Conservation (phyloP, 1,140 invertebrate species). For the Drepana arcuata region DNA sequence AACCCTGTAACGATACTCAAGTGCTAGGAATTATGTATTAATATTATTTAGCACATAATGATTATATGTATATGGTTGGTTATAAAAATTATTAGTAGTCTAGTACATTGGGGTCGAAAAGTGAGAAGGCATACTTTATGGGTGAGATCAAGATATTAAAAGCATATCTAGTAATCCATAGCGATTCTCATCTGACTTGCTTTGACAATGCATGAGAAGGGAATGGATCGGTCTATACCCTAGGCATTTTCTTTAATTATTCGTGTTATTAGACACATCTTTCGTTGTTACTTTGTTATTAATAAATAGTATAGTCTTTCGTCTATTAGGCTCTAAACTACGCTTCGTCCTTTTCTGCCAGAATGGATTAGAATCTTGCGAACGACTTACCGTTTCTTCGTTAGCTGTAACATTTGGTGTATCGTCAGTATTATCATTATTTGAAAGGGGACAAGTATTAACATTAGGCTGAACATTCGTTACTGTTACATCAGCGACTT, state of each 20-base stretch:
- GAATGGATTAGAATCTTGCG: constrained; percentile 60
- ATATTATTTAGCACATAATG: too few relatives aligned
- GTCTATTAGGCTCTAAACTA: constrained; percentile 55
- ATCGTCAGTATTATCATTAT: constrained; percentile 6
- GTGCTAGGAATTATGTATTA: too few relatives aligned
- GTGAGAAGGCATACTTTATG: too few relatives aligned
- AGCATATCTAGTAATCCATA: constrained; percentile 40
- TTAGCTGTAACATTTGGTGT: constrained; percentile 21
- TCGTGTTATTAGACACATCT: too few relatives aligned
- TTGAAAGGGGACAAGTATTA: constrained; percentile 16
- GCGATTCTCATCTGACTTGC: constrained; percentile 49
- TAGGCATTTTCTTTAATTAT: constrained; percentile 21
- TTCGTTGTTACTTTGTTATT: constrained; percentile 58
- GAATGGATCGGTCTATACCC: constrained; percentile 5
- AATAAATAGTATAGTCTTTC: constrained; percentile 63
- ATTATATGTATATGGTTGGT: too few relatives aligned
- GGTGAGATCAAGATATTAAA: constrained; percentile 51
- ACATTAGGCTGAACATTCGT: constrained; percentile 26
- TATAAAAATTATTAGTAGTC: too few relatives aligned
- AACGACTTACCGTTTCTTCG: constrained; percentile 45
- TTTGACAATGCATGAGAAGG: constrained; percentile 45
- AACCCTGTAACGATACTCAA: constrained; percentile 13
- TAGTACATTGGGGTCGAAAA: too few relatives aligned
- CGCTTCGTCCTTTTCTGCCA: constrained; percentile 59
- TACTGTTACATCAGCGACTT: constrained; percentile 30